Conservation (phyloP, 2,113 vertebrate genomes). For the Morone saxatilis region DNA sequence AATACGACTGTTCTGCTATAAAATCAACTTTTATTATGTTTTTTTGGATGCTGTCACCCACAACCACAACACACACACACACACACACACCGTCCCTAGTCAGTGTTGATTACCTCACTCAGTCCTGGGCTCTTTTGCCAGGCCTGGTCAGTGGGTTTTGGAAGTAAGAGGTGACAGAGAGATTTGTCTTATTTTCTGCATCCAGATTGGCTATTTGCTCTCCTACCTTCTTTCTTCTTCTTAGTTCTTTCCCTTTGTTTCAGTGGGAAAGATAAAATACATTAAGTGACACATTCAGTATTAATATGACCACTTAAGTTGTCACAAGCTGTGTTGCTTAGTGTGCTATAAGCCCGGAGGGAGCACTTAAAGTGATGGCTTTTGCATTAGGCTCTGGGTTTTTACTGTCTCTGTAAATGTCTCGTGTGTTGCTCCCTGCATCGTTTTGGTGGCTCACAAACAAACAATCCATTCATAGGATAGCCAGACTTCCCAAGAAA, state of each 20-base stretch:
- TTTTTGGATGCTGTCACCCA: not conserved
- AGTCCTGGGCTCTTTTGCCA: constrained; percentile 4
- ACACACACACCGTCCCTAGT: not conserved
- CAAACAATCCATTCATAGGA: constrained; percentile 72
- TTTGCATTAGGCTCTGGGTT: constrained; percentile 12
- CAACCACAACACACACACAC: no score
- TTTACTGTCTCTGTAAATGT: constrained; percentile 33
- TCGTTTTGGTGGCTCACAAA: constrained; percentile 63
- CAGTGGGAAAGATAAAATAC: not conserved
- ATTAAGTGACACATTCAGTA: not conserved
- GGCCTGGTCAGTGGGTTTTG: constrained; percentile 10
- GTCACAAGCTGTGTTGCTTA: not conserved
- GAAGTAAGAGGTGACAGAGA: constrained; percentile 18
- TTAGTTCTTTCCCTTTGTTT: not conserved
- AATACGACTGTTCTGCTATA: not conserved
- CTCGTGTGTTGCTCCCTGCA: constrained; percentile 43
- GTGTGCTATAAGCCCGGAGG: not conserved
- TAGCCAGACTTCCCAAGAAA: constrained; percentile 70
- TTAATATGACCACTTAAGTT: not conserved
- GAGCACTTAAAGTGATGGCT: not conserved
- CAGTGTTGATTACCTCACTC: constrained; percentile 5
- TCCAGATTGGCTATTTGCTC: not conserved
- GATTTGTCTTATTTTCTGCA: constrained; percentile 8
- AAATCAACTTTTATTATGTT: not conserved
- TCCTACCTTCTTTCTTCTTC: not conserved